Conservation (phyloP, 2,113 vertebrate genomes). For the Vulpes vulpes region DNA sequence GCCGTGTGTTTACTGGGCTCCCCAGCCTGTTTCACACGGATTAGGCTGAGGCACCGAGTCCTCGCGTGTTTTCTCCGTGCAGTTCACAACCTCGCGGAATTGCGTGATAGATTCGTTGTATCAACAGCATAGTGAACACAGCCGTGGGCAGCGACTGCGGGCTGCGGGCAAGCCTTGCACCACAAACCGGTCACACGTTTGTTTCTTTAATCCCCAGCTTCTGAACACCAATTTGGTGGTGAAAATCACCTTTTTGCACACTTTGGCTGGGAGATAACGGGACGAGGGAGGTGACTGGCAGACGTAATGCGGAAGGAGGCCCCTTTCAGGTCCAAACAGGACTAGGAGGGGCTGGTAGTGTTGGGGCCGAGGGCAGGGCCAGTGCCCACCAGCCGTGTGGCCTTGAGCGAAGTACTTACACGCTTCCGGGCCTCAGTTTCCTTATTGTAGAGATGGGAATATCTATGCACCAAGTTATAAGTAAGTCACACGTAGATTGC, state of each 20-base stretch:
- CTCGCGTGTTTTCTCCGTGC: conserved; percentile 84
- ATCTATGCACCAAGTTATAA: not conserved
- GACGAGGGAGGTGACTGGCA: conserved; percentile 3
- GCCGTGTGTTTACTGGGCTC: conserved; percentile 81
- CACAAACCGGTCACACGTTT: conserved; percentile 76
- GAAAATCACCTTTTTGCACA: conserved; percentile 66
- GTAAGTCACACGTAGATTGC: not conserved
- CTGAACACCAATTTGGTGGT: conserved; percentile 48
- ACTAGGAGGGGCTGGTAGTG: not conserved
- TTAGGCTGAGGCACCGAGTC: conserved; percentile 83
- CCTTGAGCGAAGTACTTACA: not conserved
- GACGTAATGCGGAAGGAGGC: not conserved
- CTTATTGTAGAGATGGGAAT: too few relatives aligned
- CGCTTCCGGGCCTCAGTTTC: not conserved
- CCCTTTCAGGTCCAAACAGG: not conserved
- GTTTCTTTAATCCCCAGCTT: conserved; percentile 82
- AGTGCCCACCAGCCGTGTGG: not conserved
- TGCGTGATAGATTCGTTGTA: conserved; percentile 91
- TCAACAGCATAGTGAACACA: conserved; percentile 86
- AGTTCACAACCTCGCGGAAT: conserved; percentile 89
- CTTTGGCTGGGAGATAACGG: conserved; percentile 24
- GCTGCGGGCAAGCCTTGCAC: conserved; percentile 66
- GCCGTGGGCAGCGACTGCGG: conserved; percentile 70
- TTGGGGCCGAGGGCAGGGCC: not conserved
- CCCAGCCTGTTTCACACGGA: conserved; percentile 90